phyloP scores from a whole-genome alignment of 2,113 vertebrate species.

The Seriola rivoliana region DNA sequence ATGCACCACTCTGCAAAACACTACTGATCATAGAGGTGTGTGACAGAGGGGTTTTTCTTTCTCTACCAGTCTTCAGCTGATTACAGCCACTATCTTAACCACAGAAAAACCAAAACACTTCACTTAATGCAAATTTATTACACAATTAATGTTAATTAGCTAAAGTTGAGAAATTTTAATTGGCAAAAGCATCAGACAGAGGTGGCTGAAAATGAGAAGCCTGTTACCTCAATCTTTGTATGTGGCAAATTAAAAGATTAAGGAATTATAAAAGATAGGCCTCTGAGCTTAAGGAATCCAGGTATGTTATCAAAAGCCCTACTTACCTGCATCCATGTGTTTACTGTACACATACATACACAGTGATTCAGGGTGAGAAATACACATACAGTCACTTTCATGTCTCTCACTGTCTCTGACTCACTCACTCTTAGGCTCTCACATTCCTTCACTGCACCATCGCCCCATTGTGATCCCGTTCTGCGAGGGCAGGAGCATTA shows the following conservation, averaged over 20 bases:
- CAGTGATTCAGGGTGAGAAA: constrained; percentile 12
- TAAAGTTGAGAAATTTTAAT: background rate
- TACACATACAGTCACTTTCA: background rate
- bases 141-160: background rate
- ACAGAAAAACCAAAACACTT: background rate
- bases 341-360: background rate
- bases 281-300: background rate
- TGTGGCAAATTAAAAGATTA: background rate
- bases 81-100: background rate
- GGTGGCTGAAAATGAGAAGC: background rate
- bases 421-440: constrained; percentile 43
- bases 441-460: constrained; percentile 59
- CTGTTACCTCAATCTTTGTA: background rate
- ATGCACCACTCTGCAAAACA: background rate
- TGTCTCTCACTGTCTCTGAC: constrained; percentile 48
- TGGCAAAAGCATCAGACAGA: background rate
- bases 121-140: background rate
- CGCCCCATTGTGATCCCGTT: constrained; percentile 61
- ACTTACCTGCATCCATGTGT: background rate
- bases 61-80: background rate
- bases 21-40: background rate
- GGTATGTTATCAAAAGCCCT: background rate
- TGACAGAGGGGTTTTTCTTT: background rate
- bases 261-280: background rate
- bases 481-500: constrained; percentile 55